These are phyloP conservation scores for Sigmodon hispidus DNA, from an alignment of 2,113 vertebrate genomes.

Conservation along the genomic window DNA sequence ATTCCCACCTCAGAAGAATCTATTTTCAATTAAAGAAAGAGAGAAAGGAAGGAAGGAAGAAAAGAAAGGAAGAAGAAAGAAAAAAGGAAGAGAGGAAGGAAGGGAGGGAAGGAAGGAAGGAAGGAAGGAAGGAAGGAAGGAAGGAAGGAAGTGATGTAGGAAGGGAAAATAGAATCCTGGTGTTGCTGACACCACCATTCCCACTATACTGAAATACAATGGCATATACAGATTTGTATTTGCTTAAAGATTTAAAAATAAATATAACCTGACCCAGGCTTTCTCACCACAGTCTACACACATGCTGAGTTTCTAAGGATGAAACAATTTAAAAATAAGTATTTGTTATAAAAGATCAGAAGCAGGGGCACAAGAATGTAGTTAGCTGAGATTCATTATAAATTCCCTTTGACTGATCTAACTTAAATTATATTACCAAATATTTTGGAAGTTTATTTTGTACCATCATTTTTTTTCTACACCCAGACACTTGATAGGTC, in stretches of 20 bases:
- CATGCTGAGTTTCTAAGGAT: not conserved
- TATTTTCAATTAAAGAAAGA: no score
- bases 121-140: no score
- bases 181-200: not conserved
- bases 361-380: not conserved
- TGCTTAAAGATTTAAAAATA: not conserved
- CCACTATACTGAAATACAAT: not conserved
- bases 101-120: no score
- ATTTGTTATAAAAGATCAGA: not conserved
- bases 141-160: no score
- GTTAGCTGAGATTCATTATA: not conserved
- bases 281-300: not conserved
- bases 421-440: not conserved
- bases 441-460: not conserved
- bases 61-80: no score
- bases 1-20: no score
- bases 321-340: not conserved
- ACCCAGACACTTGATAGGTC: not conserved
- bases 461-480: not conserved
- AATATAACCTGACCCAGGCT: not conserved
- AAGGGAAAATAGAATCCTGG: not conserved
- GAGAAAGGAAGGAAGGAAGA: no score
- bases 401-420: not conserved
- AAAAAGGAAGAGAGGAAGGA: no score
- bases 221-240: not conserved